Conservation (phyloP, 2,113 vertebrate species). For the Daphoenositta chrysoptera region DNA sequence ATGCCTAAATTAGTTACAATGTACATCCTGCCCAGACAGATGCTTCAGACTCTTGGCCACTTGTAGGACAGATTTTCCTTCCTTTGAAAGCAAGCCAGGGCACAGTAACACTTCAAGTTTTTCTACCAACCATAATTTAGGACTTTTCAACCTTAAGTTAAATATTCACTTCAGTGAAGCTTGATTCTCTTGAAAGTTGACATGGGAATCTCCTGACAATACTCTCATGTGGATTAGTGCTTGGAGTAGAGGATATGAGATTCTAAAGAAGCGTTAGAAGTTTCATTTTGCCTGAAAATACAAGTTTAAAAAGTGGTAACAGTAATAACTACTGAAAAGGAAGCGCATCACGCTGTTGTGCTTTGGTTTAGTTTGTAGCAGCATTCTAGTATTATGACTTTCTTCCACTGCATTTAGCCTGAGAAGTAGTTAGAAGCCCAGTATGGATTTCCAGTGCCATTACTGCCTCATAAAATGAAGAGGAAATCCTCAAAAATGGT, state of each 20-base stretch:
- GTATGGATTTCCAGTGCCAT: background rate
- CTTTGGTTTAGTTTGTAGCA: background rate
- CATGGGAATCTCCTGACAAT: background rate
- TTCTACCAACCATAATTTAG: background rate
- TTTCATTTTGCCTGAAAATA: constrained; percentile 1
- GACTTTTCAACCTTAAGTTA: background rate
- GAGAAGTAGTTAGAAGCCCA: background rate
- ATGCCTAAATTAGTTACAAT: constrained; percentile 26
- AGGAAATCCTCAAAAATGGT: background rate
- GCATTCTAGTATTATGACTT: background rate
- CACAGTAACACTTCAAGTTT: background rate
- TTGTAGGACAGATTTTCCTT: background rate
- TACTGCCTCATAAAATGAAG: background rate
- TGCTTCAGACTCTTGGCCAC: background rate
- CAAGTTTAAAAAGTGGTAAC: background rate
- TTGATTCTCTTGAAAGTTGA: background rate
- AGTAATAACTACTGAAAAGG: background rate
- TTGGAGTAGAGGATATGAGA: background rate
- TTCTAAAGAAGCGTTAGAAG: background rate
- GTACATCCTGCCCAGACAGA: constrained; percentile 40
- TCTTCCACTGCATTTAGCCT: background rate
- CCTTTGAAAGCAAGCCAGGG: background rate
- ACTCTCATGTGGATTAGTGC: background rate
- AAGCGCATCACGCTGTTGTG: background rate
- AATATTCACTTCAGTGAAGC: background rate